These are phyloP conservation scores for Falco cherrug DNA, from an alignment of 2,797 vertebrate genomes.

Conservation along the genomic window DNA sequence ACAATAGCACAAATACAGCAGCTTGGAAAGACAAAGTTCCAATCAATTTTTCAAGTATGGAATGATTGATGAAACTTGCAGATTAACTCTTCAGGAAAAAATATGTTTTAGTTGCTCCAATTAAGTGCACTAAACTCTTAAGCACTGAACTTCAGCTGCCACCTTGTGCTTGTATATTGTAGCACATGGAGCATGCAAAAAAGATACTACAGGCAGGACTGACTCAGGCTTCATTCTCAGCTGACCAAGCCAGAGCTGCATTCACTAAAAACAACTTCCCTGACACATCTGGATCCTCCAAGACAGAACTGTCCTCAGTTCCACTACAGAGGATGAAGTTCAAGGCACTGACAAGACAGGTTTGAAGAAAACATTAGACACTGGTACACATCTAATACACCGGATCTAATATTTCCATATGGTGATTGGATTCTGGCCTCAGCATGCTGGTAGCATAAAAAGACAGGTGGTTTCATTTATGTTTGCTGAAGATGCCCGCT, in stretches of 20 bases:
- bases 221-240: not conserved
- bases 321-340: not conserved
- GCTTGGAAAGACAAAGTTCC: not conserved
- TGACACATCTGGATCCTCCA: not conserved
- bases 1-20: not conserved
- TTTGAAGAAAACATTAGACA: not conserved
- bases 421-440: not conserved
- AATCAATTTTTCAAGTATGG: not conserved
- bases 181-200: not conserved
- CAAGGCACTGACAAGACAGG: not conserved
- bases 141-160: conserved; percentile 19
- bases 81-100: not conserved
- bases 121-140: not conserved
- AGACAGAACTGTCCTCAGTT: not conserved
- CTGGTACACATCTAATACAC: not conserved
- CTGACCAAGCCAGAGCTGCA: not conserved
- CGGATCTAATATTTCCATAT: not conserved
- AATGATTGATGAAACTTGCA: not conserved
- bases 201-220: not conserved
- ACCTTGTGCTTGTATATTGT: conserved; percentile 63
- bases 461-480: not conserved
- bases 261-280: not conserved
- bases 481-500: not conserved
- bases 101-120: not conserved
- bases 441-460: not conserved